Evolutionary conservation across 2,113 vertebrate species (phyloP), one percentile per base, ranked within the genome.

Genomic region (Emberiza fucata): DNA sequence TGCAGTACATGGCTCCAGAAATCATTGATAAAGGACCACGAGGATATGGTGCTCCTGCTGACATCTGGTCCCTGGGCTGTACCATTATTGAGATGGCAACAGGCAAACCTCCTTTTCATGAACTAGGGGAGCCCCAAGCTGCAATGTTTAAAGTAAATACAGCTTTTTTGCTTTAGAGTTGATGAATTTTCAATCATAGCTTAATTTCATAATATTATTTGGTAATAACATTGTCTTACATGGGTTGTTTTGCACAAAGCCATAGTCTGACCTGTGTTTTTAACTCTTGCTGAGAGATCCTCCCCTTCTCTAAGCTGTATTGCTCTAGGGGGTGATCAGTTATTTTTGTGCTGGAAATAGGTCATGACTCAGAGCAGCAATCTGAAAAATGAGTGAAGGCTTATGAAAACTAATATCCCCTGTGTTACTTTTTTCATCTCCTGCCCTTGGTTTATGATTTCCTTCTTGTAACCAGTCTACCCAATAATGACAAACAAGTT

Each of bases 71-170:
- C 37, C 91, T 98, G 83, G 98, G 98, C 65, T 98, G 98, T 73
- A 98, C 98, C 35, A 93, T 98, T 87, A 98, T 98, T 88, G 98
- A 98, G 97, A 98, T 98, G 98, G 98, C 98, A 90, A 98, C 98
- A 45, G 95, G 98, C 40, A 98, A 96, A 71, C 98, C 98, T 86
- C 98, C 98, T 0, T 98, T 98, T 86, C 96, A 98, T 90, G 98
- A 98, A 61, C 97, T 98, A 6, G 97, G 98, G 16, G 98, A 98
- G 39, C 98, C 98, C 21, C 98, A 98, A 92, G 97, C 97, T 88
- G 98, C 97, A 31, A 97, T 98, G 98, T 98, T 98, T 93, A 98
- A 98, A 96, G 98, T 98, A 96, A 97, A 94, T 78, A 63, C 12
- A 60, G n/a, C 5, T 31, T 73, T 44, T 68, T 83, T 81, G 33